Evolutionary conservation across 2,797 vertebrate species (phyloP), one percentile per base, ranked within the genome.

Genomic region (Octomys mimax): DNA sequence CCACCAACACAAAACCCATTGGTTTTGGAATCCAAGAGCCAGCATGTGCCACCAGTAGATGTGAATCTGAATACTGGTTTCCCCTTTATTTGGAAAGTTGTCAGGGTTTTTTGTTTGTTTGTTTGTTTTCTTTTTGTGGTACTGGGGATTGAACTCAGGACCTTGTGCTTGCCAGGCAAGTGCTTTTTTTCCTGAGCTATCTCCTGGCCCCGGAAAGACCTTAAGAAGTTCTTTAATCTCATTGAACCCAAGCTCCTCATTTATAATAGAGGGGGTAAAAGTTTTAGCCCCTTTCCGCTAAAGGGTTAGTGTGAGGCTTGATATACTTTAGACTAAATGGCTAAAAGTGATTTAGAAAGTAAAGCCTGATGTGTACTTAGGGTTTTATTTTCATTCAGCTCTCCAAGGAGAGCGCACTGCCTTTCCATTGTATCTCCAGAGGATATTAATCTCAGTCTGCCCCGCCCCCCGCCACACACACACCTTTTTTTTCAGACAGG

Each of bases 21-120:
- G 14, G 26, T 8, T 62, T 92, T 39, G 64, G 16, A 24, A 1
- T 94, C 12, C 73, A 22, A 87, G 87, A 36, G 28, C 46, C 24
- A 57, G 5, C 57, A 26, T 46, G 11, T 28, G 19, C 9, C 28
- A 13, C 11, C 39, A 75, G 19, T 31, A 83, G 57, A 16, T 84
- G 14, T 14, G 1, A 33, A 4, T 49, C 46, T 91, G 57, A 89
- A 70, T 36, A 33, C 19, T 71, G 19, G 4, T 18, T 89, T 14
- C 92, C 24, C 31, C 46, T 28, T 80, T 91, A 89, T 36, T 88
- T 70, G n/a, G 39, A 93, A 95, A 91, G 62, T 42, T 42, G 42
- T 42, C 42, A 6, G 42, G 42, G 79, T 13, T 12, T 68, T 59
- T 49, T 49, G 4, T 49, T 49, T 49, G 4, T 49, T 49, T 49